phyloP scores from a whole-genome alignment of 1,140 invertebrate genomes.

The Apocrypta bakeri region DNA sequence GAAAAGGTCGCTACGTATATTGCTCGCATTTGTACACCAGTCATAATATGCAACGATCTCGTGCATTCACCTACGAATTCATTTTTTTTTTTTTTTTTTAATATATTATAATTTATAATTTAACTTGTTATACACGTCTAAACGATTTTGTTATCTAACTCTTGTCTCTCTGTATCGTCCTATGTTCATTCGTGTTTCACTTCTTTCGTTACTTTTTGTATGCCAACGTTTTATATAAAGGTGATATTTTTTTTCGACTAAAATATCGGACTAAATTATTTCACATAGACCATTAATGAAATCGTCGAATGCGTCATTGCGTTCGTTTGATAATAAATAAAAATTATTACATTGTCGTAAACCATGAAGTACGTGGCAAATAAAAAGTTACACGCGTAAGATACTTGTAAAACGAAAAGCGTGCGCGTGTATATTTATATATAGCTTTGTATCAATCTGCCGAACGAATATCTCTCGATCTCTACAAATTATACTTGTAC shows the following conservation, averaged over 20 bases:
- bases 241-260: no score
- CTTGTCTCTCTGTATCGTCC: background rate
- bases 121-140: background rate
- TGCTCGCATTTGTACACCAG: constrained; percentile 31
- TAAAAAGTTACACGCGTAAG: background rate
- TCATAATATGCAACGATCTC: constrained; percentile 17
- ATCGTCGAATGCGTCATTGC: no score
- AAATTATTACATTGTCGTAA: no score
- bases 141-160: background rate
- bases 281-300: no score
- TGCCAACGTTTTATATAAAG: background rate
- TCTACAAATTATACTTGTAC: constrained; percentile 1
- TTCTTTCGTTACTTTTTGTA: background rate
- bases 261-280: no score
- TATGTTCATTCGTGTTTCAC: background rate
- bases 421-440: no score
- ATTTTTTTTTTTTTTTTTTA: background rate
- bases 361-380: background rate
- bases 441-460: no score
- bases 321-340: no score
- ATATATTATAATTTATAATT: background rate
- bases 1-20: constrained; percentile 15
- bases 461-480: background rate
- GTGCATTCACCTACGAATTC: constrained; percentile 1
- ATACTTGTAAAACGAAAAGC: background rate